Base-by-base conservation (phyloP, 2,113 vertebrate genomes). In the Tretioscincus oriximinensis region DNA sequence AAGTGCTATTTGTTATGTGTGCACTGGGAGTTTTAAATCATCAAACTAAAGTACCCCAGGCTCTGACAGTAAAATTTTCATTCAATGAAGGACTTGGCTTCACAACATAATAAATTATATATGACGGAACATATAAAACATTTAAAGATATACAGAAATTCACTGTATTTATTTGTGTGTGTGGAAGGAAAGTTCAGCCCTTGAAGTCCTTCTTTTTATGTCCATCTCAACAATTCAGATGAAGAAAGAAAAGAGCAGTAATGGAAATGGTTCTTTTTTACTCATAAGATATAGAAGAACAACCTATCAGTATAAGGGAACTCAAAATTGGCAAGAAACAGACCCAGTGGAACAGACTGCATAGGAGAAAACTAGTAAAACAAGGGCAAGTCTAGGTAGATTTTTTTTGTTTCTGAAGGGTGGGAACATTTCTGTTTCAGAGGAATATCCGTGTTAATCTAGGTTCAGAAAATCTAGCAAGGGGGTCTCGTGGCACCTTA, bases 61-160 rank as follows among this genome's bases (percentile, higher is more conserved):
- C 94, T 95, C 91, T 83, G 88, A 93, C 93, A 94, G 94, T 95
- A 94, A 95, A 94, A 95, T 94, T 95, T 94, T 95, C 94, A 95
- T 95, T 95, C 95, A 95, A 92, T 94, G 94, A 94, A 95, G 93
- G 91, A 91, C 93, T 95, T 92, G 82, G 95, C 93, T 95, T 95
- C 94, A 94, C 94, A 96, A 95, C 94, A 94, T 92, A 93, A 95
- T 95, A 96, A 95, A 95, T 95, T 95, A 95, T 95, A 95, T 93
- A 96, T 96, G 93, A 94, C 91, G 88, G 92, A 93, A 94, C 90
- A 93, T 94, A 95, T 95, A 95, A 95, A 96, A 96, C 94, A 95
- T 95, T 95, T 95, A 95, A 93, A 94, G 93, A 94, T 94, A 96
- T 93, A 96, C 90, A 94, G 93, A 92, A 93, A 92, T 90, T 91